phyloP scores from a whole-genome alignment of 2,113 vertebrate genomes.

The Stegostoma tigrinum region DNA sequence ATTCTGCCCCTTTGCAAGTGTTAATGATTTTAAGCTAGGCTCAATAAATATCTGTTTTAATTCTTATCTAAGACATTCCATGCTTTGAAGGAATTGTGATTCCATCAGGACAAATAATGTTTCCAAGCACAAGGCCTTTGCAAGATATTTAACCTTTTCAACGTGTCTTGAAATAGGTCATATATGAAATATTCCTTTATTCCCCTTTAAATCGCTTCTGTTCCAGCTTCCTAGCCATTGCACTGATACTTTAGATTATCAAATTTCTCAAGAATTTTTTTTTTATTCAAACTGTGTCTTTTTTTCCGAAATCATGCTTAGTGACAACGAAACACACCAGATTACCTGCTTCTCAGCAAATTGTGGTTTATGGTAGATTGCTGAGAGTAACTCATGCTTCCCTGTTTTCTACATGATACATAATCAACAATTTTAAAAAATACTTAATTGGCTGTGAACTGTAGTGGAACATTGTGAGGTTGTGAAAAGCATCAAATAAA shows the following conservation, averaged over 20 bases:
- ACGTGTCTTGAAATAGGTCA: neutral
- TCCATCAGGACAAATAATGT: neutral
- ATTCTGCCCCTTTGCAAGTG: too few relatives aligned
- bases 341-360: neutral
- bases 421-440: neutral
- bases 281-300: neutral
- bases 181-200: neutral
- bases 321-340: neutral
- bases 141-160: neutral
- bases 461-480: neutral
- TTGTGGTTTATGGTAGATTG: neutral
- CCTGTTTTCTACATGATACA: neutral
- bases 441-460: neutral
- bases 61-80: neutral
- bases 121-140: neutral
- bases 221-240: neutral
- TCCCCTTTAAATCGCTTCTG: neutral
- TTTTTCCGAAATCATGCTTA: neutral
- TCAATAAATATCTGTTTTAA: neutral
- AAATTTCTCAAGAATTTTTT: neutral
- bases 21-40: neutral
- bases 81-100: neutral
- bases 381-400: neutral
- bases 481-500: neutral
- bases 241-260: too few relatives aligned